A percentile compares a stretch with the other conserved stretches of the same genome.
Conservation (phyloP, 2,888 invertebrate species). For the Chirona hameri region DNA sequence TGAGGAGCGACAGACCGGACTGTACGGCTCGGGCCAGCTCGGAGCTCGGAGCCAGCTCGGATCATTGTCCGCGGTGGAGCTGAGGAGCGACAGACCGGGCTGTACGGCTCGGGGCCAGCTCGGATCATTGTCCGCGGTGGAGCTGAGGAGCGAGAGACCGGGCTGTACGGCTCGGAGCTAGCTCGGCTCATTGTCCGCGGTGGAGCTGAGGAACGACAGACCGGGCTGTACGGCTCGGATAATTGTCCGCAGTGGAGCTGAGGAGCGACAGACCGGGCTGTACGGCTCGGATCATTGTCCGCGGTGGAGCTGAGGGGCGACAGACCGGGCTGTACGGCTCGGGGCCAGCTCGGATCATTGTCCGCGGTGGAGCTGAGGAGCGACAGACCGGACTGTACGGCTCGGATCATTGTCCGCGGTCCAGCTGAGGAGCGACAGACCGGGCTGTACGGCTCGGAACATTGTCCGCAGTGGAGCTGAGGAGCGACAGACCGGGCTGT, state of each 20-base stretch:
- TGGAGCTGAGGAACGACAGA: background rate
- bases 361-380: background rate
- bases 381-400: no score
- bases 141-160: background rate
- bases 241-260: background rate
- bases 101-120: no score
- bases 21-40: no score
- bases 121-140: background rate
- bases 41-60: no score
- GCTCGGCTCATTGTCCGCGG: background rate
- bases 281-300: background rate
- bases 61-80: background rate
- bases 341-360: background rate
- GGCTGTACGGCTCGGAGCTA: no score
- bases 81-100: background rate
- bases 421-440: background rate
- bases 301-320: background rate
- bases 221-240: no score
- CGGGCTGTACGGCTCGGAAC: no score
- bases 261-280: background rate
- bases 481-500: background rate
- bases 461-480: background rate
- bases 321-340: no score
- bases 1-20: background rate
- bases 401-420: background rate